Evolutionary conservation across 2,888 invertebrate genomes (phyloP).

Genomic region (Cartodere bifasciata): DNA sequence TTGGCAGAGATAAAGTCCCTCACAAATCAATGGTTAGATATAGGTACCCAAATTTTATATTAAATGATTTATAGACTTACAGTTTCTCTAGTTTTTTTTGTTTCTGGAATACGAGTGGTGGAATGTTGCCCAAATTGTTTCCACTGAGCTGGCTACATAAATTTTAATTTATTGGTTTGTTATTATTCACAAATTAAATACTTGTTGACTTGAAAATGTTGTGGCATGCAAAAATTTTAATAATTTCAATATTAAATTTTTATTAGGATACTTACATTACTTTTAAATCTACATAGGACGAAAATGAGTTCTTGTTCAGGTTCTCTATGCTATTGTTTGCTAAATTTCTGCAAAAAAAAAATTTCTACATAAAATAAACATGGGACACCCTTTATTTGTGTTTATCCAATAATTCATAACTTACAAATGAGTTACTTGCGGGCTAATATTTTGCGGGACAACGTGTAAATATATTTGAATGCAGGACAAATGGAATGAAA

Average conservation of each 20-base stretch:
- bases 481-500: slow-evolving; percentile 18
- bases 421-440: slow-evolving; percentile 26
- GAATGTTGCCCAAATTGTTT: slow-evolving; percentile 19
- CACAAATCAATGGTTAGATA: too few species aligned
- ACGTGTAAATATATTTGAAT: slow-evolving; percentile 15
- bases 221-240: too few species aligned
- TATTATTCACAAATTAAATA: too few species aligned
- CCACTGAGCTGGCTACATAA: slow-evolving; percentile 24
- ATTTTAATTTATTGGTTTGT: too few species aligned
- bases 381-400: background rate
- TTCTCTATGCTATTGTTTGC: slow-evolving; percentile 24
- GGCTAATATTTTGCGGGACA: slow-evolving; percentile 26
- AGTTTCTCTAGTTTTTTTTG: slow-evolving; percentile 17
- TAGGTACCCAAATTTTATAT: background rate
- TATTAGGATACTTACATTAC: slow-evolving; percentile 15
- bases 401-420: too few species aligned
- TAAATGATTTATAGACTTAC: slow-evolving; percentile 15
- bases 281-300: slow-evolving; percentile 19
- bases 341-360: slow-evolving; percentile 24
- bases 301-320: slow-evolving; percentile 21
- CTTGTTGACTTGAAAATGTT: too few species aligned
- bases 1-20: too few species aligned
- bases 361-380: background rate
- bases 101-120: slow-evolving; percentile 16
- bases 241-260: too few species aligned